Evolutionary conservation across 2,113 vertebrate species (phyloP), one percentile per base, ranked within the genome.

Genomic region (Henicopernis longicauda): DNA sequence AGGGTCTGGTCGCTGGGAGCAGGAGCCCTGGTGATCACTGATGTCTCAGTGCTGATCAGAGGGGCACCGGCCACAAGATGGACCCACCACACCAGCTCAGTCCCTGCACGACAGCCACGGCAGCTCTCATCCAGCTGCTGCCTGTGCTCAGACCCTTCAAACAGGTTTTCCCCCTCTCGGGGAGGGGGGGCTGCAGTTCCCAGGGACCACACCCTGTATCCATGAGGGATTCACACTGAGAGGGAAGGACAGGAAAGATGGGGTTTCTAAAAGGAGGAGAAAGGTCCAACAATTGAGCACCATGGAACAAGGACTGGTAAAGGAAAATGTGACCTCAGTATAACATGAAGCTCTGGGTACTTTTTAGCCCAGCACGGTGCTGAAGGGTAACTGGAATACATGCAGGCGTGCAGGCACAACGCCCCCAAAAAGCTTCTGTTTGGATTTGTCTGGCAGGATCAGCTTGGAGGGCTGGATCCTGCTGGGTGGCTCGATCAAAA

Each of bases 301-400:
- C 31, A 38, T 1, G 2, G 42, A 86, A 79, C 20, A n/a, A 29
- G 54, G 74, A 38, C 1, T 22, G 55, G 21, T 22, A 40, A 83
- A 26, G 16, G 63, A 69, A 84, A 73, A 62, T 0, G 21, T 12
- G 45, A 52, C 45, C 44, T 63, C 0, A 0, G 11, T 29, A 2
- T 12, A 22, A 36, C 0, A 3, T 13, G 16, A 52, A 61, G 26
- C 18, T 79, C 45, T 8, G 36, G 36, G 55, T 61, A 11, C 8
- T 8, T 82, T 83, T 65, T 25, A 61, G 67, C 44, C 13, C 4
- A 7, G 20, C 5, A 2, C 61, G 36, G 55, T 65, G 58, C 71
- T 67, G 52, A 44, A 26, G 40, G 59, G 70, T n/a, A 26, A 32
- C 7, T 8, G 55, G 42, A 23, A 27, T 29, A 22, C n/a, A 16